Evolutionary conservation across 2,113 vertebrate genomes (phyloP).

Genomic region (Channa argus): DNA sequence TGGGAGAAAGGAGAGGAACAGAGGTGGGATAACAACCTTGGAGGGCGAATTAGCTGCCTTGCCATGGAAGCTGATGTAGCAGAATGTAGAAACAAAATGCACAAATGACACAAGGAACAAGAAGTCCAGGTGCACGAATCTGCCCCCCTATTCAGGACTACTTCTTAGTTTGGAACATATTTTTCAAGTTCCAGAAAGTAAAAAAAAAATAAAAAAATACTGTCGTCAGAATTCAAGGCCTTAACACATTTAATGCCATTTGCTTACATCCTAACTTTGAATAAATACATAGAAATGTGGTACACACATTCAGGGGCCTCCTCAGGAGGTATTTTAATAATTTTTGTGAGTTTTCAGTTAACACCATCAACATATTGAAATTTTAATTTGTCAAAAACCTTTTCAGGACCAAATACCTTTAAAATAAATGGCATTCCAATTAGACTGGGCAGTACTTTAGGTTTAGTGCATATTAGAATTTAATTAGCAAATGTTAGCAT

Average conservation of each 20-base stretch:
- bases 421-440: not conserved
- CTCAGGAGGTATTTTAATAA: not conserved
- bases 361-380: no score
- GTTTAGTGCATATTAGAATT: not conserved
- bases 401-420: not conserved
- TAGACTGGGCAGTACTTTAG: not conserved
- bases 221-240: not conserved
- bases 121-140: conserved; percentile 36
- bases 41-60: conserved; percentile 54
- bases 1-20: not conserved
- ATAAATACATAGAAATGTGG: not conserved
- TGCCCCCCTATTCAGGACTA: not conserved
- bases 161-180: no score
- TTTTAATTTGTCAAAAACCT: no score
- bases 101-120: conserved; percentile 44
- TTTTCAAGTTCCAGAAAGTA: no score
- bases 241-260: no score
- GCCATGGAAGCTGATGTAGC: conserved; percentile 32
- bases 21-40: conserved; percentile 52
- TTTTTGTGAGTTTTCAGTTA: not conserved
- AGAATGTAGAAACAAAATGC: conserved; percentile 56
- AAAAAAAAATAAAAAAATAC: no score
- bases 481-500: not conserved
- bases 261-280: no score
- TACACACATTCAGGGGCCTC: not conserved